These are phyloP conservation scores for Drosophila kepulauana DNA, from an alignment of 1,140 invertebrate species.

Conservation along the genomic window DNA sequence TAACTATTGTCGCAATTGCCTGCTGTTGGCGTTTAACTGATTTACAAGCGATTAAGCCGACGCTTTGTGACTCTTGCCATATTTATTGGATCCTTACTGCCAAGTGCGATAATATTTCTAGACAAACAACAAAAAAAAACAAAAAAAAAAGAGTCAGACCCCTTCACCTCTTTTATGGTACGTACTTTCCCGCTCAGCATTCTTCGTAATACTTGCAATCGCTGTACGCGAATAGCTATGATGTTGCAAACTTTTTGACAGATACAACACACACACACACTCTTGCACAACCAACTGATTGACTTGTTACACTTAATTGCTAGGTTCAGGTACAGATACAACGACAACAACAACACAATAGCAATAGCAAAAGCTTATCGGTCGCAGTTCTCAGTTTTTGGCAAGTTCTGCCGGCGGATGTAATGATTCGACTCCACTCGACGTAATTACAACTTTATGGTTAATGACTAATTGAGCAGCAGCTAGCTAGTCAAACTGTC, in stretches of 20 bases:
- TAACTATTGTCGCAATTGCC: neutral
- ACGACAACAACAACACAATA: neutral
- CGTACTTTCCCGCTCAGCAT: constrained; percentile 39
- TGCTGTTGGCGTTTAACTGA: constrained; percentile 45
- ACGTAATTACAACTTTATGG: neutral
- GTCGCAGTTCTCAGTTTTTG: neutral
- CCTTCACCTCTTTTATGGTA: constrained; percentile 7
- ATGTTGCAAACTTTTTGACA: neutral
- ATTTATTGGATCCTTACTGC: constrained; percentile 20
- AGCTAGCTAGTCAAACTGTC: neutral
- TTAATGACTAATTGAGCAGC: neutral
- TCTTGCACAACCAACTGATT: constrained; percentile 44
- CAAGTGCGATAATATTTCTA: neutral
- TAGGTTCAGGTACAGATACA: neutral
- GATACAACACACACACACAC: constrained; percentile 9
- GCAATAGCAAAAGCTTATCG: too few species aligned
- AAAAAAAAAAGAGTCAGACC: neutral
- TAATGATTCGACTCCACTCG: neutral
- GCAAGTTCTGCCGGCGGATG: constrained; percentile 6
- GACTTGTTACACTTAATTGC: constrained; percentile 43
- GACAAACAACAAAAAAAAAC: too few species aligned
- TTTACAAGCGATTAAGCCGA: constrained; percentile 70
- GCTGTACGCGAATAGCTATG: neutral
- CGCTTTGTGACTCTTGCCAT: constrained; percentile 2
- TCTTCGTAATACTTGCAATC: constrained; percentile 1